Percentiles rank a stretch among this genome's conserved stretches.
Evolutionary conservation across 2,797 vertebrate species (phyloP).

Genomic region (Trachops cirrhosus): DNA sequence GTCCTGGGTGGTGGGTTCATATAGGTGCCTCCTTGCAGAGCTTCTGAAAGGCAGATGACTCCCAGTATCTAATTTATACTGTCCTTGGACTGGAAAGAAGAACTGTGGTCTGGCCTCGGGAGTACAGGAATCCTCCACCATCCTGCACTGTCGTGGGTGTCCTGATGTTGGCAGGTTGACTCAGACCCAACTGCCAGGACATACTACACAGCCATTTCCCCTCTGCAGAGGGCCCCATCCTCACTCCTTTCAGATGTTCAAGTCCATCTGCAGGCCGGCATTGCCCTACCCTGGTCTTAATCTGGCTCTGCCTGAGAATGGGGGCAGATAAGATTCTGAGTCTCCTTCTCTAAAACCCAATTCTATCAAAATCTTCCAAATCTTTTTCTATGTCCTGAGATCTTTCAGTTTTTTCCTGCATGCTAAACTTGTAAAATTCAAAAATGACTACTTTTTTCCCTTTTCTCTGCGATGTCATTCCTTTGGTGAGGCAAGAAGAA

Average conservation of each 20-base stretch:
- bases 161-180: not conserved
- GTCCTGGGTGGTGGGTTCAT: not conserved
- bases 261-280: not conserved
- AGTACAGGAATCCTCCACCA: not conserved
- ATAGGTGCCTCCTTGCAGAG: not conserved
- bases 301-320: not conserved
- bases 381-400: not conserved
- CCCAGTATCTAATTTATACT: not conserved
- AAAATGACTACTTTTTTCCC: not conserved
- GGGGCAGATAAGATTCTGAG: not conserved
- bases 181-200: not conserved
- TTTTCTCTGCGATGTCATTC: not conserved
- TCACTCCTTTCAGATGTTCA: not conserved
- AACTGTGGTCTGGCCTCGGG: not conserved
- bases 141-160: not conserved
- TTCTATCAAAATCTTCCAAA: not conserved
- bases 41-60: not conserved
- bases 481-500: not conserved
- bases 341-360: not conserved
- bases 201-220: rapidly evolving
- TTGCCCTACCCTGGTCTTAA: not conserved
- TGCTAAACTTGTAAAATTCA: not conserved
- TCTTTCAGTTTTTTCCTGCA: not conserved
- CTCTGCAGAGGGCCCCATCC: not conserved
- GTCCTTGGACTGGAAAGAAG: not conserved